phyloP scores from a whole-genome alignment of 2,797 vertebrate genomes.

The Falco berigora region DNA sequence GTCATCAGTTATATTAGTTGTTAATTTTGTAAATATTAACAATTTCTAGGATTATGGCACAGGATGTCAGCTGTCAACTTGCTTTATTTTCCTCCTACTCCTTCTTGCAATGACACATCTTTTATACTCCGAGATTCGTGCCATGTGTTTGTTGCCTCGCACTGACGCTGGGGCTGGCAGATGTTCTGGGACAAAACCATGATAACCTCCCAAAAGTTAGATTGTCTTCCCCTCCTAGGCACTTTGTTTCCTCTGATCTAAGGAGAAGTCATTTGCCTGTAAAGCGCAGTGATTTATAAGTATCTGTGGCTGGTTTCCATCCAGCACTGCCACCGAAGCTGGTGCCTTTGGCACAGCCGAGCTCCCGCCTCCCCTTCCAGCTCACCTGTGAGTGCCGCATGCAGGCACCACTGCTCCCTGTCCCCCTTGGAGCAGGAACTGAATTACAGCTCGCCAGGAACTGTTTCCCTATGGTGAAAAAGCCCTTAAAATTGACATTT shows the following conservation, averaged over 20 bases:
- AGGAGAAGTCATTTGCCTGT: background rate
- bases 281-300: background rate
- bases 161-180: background rate
- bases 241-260: background rate
- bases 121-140: background rate
- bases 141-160: background rate
- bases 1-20: conserved; percentile 45
- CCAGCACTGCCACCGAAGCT: background rate
- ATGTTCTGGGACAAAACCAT: background rate
- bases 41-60: conserved; percentile 55
- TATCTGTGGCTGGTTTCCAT: background rate
- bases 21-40: conserved; percentile 68
- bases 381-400: background rate
- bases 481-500: background rate
- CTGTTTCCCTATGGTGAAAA: background rate
- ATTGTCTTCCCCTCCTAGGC: background rate
- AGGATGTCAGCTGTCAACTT: conserved; percentile 61
- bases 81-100: conserved; percentile 43
- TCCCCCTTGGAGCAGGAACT: background rate
- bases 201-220: background rate
- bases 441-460: background rate
- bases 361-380: background rate
- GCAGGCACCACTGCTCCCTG: accelerated
- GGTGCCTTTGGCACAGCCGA: background rate
- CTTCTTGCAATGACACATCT: conserved; percentile 37